Evolutionary conservation across 2,888 invertebrate species (phyloP), one percentile per base, ranked within the genome.

Genomic region (Marronus borbonicus): DNA sequence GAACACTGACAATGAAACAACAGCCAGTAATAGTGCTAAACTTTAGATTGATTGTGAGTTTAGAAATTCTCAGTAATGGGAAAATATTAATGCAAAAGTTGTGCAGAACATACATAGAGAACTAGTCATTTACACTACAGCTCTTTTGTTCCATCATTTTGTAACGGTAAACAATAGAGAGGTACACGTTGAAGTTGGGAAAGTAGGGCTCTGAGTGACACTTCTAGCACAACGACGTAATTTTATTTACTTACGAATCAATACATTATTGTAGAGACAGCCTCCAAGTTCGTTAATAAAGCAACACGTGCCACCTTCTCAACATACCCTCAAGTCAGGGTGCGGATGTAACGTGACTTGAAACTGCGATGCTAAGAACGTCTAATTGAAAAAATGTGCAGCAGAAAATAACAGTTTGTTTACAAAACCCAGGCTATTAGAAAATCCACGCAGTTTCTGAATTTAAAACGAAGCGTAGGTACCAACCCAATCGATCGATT

Each of bases 171-270:
- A 12, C 12, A 55, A 20, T n/a, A 55, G 55, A 2, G 20, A 55
- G 14, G 4, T 17, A 55, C 65, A 17, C 17, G 17, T 39, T 65
- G 4, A 3, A 39, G 17, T 65, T 36, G 36, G n/a, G 50, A 68
- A 24, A 17, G 14, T 50, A n/a, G 31, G 10, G 1, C 20, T 70
- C 36, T 55, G 70, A 70, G 36, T 70, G 70, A 70, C 70, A 70
- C 55, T 55, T 70, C 36, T 55, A 70, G 70, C n/a, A 36, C 52
- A 55, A n/a, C 36, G n/a, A 10, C 44, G 12, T 12, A 44, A 52
- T 55, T 55, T 70, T 70, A 52, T 70, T 70, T 70, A 70, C 55
- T 10, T 20, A 55, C 31, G 31, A 70, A 70, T 70, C 70, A 55
- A 55, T 70, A 70, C 24, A 28, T 10, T 49, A 55, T 70, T 17